Evolutionary conservation across 2,113 vertebrate genomes (phyloP).

Genomic region (Amia ocellicauda): DNA sequence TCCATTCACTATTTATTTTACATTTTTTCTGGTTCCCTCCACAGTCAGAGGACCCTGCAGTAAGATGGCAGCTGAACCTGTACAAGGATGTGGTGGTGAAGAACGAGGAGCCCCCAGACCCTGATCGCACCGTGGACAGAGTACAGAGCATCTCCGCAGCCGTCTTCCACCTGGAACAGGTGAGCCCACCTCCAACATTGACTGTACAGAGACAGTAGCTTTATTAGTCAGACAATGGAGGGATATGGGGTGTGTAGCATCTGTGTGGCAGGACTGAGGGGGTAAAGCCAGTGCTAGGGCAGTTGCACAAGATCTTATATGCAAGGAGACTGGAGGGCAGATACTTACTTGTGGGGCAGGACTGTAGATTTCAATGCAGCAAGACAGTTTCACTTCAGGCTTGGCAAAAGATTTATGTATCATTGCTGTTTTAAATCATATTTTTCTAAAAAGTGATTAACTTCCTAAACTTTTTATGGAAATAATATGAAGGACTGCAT

Average conservation of each 20-base stretch:
- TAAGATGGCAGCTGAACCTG: slow-evolving; percentile 94
- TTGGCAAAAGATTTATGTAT: not conserved
- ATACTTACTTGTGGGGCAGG: too few species aligned
- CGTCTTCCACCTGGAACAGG: slow-evolving; percentile 89
- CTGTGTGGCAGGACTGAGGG: too few species aligned
- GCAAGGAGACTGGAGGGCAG: too few species aligned
- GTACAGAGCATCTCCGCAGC: slow-evolving; percentile 97
- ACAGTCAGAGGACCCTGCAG: slow-evolving; percentile 93
- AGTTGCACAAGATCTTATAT: too few species aligned
- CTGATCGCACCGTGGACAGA: slow-evolving; percentile 83
- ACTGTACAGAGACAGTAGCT: too few species aligned
- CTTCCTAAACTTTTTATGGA: too few species aligned
- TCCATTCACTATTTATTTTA: too few species aligned
- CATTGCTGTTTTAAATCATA: not conserved
- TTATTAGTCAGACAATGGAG: too few species aligned
- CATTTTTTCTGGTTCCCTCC: not conserved
- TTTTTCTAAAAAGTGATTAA: too few species aligned
- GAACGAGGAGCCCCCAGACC: slow-evolving; percentile 74
- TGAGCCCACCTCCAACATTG: slow-evolving; percentile 18
- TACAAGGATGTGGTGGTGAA: slow-evolving; percentile 86
- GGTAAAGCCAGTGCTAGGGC: too few species aligned
- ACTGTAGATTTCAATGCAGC: not conserved
- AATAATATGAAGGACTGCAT: too few species aligned
- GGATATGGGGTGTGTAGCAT: too few species aligned
- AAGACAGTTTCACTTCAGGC: not conserved